Evolutionary conservation across 2,113 vertebrate species (phyloP).

Genomic region (Phylloscopus whistleri): DNA sequence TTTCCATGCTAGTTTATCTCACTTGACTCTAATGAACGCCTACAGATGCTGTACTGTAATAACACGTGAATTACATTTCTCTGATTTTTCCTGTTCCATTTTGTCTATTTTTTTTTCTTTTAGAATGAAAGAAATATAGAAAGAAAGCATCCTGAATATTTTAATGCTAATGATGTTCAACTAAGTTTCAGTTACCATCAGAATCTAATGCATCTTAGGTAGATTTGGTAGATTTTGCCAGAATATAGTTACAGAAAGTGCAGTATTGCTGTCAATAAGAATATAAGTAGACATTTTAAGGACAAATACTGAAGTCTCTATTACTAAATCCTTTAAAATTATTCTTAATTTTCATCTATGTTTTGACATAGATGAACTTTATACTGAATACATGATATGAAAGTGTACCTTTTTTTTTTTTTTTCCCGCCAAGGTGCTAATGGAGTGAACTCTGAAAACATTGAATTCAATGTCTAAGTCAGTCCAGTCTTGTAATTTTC

Average conservation of each 20-base stretch:
- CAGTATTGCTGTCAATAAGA: background rate
- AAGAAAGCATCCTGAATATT: background rate
- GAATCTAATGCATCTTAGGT: background rate
- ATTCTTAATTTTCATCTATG: background rate
- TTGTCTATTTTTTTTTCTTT: background rate
- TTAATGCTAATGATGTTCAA: background rate
- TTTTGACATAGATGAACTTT: background rate
- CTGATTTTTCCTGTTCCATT: background rate
- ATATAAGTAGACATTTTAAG: background rate
- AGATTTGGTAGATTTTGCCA: background rate
- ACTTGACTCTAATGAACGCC: constrained; percentile 23
- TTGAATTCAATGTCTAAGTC: background rate
- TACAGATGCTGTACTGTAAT: background rate
- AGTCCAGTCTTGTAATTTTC: background rate
- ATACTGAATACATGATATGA: background rate
- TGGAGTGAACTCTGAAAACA: background rate
- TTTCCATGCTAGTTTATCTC: background rate
- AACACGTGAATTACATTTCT: background rate
- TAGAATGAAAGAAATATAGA: background rate
- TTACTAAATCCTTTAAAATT: background rate
- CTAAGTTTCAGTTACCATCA: background rate
- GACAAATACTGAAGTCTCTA: background rate
- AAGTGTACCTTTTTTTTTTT: background rate
- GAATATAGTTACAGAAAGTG: background rate
- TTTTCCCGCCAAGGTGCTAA: background rate